phyloP scores from a whole-genome alignment of 64 coral and sea anemone genomes.

The Actinia equina region DNA sequence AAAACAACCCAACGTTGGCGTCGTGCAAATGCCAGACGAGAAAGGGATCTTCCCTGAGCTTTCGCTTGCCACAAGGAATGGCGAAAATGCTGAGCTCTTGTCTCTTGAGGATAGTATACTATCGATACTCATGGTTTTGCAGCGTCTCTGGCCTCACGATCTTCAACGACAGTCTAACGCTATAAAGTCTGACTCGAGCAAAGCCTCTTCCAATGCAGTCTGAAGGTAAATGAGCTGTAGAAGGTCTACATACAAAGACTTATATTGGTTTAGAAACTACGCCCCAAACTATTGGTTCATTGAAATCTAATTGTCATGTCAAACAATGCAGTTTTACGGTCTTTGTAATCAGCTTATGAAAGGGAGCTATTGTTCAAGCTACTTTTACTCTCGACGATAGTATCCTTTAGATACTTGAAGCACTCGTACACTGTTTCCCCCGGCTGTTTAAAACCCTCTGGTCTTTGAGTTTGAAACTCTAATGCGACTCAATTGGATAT shows the following conservation, averaged over 20 bases:
- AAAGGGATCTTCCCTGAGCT: neutral
- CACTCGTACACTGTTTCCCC: neutral
- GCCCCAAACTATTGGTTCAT: neutral
- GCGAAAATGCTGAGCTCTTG: slow-evolving; percentile 4
- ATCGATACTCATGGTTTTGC: neutral
- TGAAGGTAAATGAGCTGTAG: neutral
- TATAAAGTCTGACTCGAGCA: neutral
- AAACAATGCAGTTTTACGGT: neutral
- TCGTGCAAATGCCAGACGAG: neutral
- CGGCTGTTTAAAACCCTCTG: neutral
- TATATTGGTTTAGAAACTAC: neutral
- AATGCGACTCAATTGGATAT: neutral
- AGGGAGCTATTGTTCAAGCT: neutral
- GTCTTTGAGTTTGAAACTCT: neutral
- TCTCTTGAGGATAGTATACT: neutral
- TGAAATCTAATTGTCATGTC: neutral
- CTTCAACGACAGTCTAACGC: neutral
- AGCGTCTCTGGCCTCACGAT: neutral
- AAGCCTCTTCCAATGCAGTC: neutral
- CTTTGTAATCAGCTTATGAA: neutral
- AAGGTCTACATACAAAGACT: neutral
- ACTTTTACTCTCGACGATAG: neutral
- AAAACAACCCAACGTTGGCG: neutral
- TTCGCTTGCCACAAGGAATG: neutral
- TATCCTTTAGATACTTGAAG: neutral